Evolutionary conservation across 2,888 invertebrate species (phyloP), one percentile per base, ranked within the genome.

Genomic region (Agriopis marginaria): DNA sequence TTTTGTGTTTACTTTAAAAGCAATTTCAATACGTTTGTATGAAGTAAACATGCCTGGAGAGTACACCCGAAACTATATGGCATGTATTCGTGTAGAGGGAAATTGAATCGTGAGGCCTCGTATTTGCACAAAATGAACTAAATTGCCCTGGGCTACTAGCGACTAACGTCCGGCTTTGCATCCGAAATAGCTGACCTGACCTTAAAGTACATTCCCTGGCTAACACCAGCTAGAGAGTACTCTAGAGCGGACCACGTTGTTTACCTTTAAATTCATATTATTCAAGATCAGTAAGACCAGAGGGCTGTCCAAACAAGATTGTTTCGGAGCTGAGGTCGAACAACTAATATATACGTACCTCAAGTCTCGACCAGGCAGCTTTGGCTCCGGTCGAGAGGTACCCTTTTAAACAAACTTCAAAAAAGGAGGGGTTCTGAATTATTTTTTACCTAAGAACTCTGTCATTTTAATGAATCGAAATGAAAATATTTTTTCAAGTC

Each of bases 61-160:
- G 44, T 55, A 45, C 45, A 47, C 47, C 39, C 39, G 60, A 23
- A 67, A 56, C 44, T 58, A 63, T 40, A 68, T 32, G n/a, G 54
- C 32, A 3, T 51, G 23, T 69, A 61, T 65, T 61, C 65, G 69
- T 47, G 45, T 60, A 55, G 40, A 23, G 49, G 45, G 69, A 69
- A 69, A 69, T 65, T 58, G 62, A 61, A 53, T 69, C 10, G 42
- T 50, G n/a, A 44, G 17, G 44, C 40, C 50, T 65, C 32, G 32
- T 32, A 61, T 64, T 69, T 64, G 51, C 9, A 61, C 69, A 61
- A 69, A 55, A 61, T 45, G 44, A 54, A 64, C 60, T 54, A 64
- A 68, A 64, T 63, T 55, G 68, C 44, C 51, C 40, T 53, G 53
- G 49, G 10, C n/a, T 32, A 53, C 42, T 44, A 17, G 50, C 23